These are phyloP conservation scores for Hemichromis elongatus DNA, from an alignment of 2,113 vertebrate genomes.

Conservation along the genomic window DNA sequence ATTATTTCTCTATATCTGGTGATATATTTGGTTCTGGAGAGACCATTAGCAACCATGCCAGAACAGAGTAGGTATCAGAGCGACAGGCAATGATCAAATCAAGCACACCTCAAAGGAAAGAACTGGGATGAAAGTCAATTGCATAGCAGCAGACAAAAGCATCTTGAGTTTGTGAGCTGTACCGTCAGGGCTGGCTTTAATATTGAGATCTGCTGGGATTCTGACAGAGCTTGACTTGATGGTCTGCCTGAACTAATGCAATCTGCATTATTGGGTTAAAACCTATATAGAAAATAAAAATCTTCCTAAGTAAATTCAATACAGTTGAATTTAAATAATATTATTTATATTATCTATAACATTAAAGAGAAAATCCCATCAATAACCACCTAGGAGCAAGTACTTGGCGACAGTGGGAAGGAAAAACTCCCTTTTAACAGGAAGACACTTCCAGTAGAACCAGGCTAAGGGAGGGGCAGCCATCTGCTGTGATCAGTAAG, in stretches of 20 bases:
- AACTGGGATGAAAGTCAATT: not conserved
- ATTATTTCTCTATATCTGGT: not conserved
- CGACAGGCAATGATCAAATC: not conserved
- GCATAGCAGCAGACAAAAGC: not conserved
- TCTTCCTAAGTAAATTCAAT: rapidly evolving
- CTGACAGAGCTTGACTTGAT: not conserved
- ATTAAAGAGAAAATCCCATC: not conserved
- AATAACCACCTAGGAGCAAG: not conserved
- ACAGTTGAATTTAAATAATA: not conserved
- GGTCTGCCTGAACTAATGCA: not conserved
- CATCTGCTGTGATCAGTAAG: not conserved
- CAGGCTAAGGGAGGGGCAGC: not conserved
- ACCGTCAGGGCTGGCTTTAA: not conserved
- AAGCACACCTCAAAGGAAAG: not conserved
- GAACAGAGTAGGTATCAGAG: not conserved
- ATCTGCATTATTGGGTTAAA: not conserved
- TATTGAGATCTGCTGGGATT: not conserved
- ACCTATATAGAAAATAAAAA: not conserved
- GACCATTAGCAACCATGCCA: not conserved
- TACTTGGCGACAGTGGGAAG: not conserved
- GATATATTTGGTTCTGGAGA: not conserved
- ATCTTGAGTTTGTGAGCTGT: not conserved
- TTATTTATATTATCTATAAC: not conserved
- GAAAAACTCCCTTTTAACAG: not conserved
- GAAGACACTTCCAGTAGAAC: not conserved